These are phyloP conservation scores for Pecten maximus DNA, from an alignment of 2,888 invertebrate genomes.

Conservation along the genomic window DNA sequence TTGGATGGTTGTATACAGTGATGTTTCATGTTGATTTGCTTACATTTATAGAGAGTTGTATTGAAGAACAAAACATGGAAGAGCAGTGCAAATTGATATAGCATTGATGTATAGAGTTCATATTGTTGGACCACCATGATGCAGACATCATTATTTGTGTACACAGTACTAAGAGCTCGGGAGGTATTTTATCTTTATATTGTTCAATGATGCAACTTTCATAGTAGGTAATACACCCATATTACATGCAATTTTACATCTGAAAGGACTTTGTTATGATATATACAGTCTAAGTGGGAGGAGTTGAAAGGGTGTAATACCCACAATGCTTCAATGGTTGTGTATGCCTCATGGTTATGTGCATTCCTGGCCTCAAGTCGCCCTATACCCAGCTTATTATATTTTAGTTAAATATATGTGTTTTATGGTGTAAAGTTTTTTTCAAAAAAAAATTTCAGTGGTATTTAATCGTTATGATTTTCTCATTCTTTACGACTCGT, in stretches of 20 bases:
- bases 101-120: neutral
- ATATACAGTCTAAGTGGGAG: conserved; percentile 15
- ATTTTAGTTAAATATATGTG: neutral
- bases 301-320: conserved; percentile 4
- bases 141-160: conserved; percentile 27
- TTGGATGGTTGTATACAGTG: neutral
- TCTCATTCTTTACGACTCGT: neutral
- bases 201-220: neutral
- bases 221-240: neutral
- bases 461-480: neutral
- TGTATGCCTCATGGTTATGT: neutral
- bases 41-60: neutral
- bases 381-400: neutral
- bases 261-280: conserved; percentile 21
- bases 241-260: conserved; percentile 5
- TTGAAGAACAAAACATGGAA: neutral
- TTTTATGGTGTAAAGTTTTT: neutral
- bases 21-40: neutral
- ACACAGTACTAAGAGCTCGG: neutral
- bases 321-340: neutral
- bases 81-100: conserved; percentile 6
- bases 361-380: neutral
- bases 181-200: neutral
- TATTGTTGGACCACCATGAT: neutral
- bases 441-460: neutral